Percentiles rank a stretch among this genome's conserved stretches.
Conservation (phyloP, 2,113 vertebrate genomes). For the Tympanuchus pallidicinctus region DNA sequence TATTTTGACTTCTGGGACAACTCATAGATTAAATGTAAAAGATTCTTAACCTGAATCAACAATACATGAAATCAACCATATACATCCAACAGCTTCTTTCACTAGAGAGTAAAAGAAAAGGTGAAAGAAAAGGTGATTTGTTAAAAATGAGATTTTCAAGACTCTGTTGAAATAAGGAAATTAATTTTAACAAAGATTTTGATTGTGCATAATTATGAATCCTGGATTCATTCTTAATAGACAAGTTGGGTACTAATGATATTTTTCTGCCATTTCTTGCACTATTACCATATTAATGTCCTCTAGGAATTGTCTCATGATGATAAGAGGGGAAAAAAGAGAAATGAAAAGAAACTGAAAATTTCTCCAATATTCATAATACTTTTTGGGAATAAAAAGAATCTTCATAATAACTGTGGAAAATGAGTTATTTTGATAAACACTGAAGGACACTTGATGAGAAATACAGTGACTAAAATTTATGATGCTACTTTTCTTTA, state of each 20-base stretch:
- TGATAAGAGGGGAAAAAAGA: background rate
- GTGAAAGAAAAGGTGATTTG: background rate
- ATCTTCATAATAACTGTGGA: background rate
- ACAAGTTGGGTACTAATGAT: background rate
- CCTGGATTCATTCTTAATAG: background rate
- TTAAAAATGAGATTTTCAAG: background rate
- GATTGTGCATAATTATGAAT: background rate
- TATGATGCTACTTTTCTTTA: constrained; percentile 47
- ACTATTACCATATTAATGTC: background rate
- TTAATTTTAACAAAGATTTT: background rate
- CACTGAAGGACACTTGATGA: background rate
- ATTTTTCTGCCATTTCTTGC: background rate
- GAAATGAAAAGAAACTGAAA: constrained; percentile 3
- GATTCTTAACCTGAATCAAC: background rate
- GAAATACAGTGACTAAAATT: constrained; percentile 4
- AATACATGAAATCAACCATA: background rate
- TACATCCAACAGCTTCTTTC: background rate
- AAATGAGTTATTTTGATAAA: constrained; percentile 24
- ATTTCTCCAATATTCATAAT: background rate
- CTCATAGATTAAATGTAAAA: background rate
- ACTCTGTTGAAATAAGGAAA: background rate
- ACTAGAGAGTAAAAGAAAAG: background rate
- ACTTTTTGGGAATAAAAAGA: constrained; percentile 29
- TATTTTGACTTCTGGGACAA: constrained; percentile 15
- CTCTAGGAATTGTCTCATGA: background rate